Conservation (phyloP, 2,797 vertebrate genomes). For the Sparidentex hasta region DNA sequence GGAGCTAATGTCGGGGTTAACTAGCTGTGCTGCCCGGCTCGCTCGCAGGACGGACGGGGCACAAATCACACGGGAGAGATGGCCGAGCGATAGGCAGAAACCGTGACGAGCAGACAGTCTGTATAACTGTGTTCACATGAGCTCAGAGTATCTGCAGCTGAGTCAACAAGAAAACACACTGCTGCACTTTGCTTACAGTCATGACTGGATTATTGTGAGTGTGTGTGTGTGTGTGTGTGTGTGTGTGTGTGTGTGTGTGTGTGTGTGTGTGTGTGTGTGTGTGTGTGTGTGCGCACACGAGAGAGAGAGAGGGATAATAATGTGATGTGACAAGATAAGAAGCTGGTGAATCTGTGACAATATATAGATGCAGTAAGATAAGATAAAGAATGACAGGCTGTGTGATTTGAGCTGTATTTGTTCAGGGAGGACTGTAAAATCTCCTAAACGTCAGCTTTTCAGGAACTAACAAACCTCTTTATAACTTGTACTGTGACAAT, state of each 20-base stretch:
- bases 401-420: not conserved
- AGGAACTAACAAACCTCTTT: not conserved
- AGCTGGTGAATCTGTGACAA: not conserved
- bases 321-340: not conserved
- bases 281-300: not conserved
- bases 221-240: not conserved
- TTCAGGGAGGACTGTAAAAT: not conserved
- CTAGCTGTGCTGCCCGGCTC: conserved; percentile 1
- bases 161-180: conserved; percentile 23
- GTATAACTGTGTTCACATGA: not conserved
- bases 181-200: not conserved
- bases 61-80: not conserved
- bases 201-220: not conserved
- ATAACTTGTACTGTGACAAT: not conserved
- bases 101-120: not conserved
- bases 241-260: conserved; percentile 2
- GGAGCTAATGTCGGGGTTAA: conserved; percentile 51
- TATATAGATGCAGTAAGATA: not conserved
- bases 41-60: not conserved
- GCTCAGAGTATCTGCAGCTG: conserved; percentile 32
- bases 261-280: conserved; percentile 9
- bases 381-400: not conserved
- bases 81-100: not conserved
- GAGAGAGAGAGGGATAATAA: too few species aligned
- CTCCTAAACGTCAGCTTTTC: conserved; percentile 1